Evolutionary conservation across 2,888 invertebrate genomes (phyloP), one percentile per base, ranked within the genome.

Genomic region (Rhagophthalmus giganteus): DNA sequence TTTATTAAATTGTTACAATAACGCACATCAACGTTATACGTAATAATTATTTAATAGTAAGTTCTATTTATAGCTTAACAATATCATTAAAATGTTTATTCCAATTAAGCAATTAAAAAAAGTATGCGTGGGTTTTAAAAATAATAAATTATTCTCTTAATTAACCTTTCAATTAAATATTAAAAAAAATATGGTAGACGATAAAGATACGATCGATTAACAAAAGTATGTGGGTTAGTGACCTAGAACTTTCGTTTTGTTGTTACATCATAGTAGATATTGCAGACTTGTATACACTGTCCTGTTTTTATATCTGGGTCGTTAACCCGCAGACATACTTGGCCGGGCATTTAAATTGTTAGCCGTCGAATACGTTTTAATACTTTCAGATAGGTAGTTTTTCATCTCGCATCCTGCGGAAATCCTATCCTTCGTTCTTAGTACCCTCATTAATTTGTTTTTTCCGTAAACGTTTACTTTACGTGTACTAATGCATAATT

Each of bases 221-320:
- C 14, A 8, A 32, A 20, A 32, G 11, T 30, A 31, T 34, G 25
- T 44, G 53, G 53, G 47, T 53, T 53, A 47, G 41, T 53, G 53
- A 53, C 53, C 53, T 47, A 53, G 53, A 53, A 53, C 53, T 53
- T 53, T 47, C 41, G 33, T 40, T 34, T 40, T 33, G 20, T 30
- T 39, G 34, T 51, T 51, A 51, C 51, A 51, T 51, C 45, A 51
- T 16, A 15, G 44, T 26, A 37, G 30, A 39, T 46, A 45, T 51
- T 51, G 39, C 47, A 46, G 42, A 34, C 45, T 31, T 28, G 45
- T 39, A 38, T 33, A 25, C 28, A 15, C 24, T 34, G 44, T 38
- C 45, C 30, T 39, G 38, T 51, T 51, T 51, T 51, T 46, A 33
- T 40, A 40, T 40, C 28, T 51, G 27, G 51, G 51, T 46, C 51